Evolutionary conservation across 2,797 vertebrate species (phyloP), one percentile per base, ranked within the genome.

Genomic region (Acrossocheilus fasciatus): DNA sequence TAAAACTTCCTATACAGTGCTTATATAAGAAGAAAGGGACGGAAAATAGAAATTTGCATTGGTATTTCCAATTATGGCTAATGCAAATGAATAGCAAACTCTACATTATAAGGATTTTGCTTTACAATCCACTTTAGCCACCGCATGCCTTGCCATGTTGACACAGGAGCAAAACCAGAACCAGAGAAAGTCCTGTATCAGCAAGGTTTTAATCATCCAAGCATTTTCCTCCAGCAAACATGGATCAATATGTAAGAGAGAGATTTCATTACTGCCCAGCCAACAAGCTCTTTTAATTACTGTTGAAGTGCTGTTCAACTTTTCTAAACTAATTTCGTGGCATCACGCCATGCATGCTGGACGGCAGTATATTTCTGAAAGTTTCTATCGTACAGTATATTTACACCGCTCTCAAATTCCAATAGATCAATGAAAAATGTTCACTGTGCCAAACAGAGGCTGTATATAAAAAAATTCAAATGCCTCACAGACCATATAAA

Each of bases 171-270:
- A 59, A 36, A 66, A 57, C 26, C 30, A 30, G 30, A 30, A 54
- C 20, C 66, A 36, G 39, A 54, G 62, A 74, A 88, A 83, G 8
- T 47, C 47, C 84, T 62, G 62, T 69, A 80, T 83, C 87, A 88
- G 87, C 87, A 88, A 83, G 73, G 80, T 81, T 88, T 88, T 88
- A 88, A 88, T 83, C 87, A 88, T 83, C 84, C 23, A 26, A 86
- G 68, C 75, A 83, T 86, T 88, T 86, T 78, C 87, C 80, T 57
- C 84, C 36, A 80, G 84, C 75, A 86, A 85, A 79, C 85, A 72
- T 52, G 36, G 87, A 88, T 88, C 87, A 88, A 88, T 88, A 88
- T 88, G 77, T 75, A 83, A 83, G 59, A 73, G 76, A 82, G 81
- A 79, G 68, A 86, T 83, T 86, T 86, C 85, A 88, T 86, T 86